phyloP scores from a whole-genome alignment of 2,888 invertebrate species.

The Melikaiella ostensackeni region DNA sequence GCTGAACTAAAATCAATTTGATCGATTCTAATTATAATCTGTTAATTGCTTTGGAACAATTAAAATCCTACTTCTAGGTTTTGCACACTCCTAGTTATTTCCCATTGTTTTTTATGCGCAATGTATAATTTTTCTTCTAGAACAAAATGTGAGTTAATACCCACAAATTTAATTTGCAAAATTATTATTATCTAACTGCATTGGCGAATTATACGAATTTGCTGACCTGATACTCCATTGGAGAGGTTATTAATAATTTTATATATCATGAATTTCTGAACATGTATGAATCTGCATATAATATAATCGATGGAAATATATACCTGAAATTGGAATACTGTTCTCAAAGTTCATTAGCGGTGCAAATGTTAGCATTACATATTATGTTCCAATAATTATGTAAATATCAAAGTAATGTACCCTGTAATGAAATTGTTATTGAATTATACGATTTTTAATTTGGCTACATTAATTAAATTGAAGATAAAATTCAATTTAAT shows the following conservation, averaged over 20 bases:
- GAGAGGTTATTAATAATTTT: neutral
- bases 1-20: too few relatives aligned
- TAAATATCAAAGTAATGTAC: neutral
- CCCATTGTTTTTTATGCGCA: too few relatives aligned
- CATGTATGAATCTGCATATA: neutral
- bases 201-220: neutral
- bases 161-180: neutral
- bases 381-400: slow-evolving; percentile 2
- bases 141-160: too few relatives aligned
- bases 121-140: too few relatives aligned
- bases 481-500: neutral
- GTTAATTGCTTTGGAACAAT: too few relatives aligned
- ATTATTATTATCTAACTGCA: neutral
- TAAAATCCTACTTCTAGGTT: too few relatives aligned
- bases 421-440: neutral
- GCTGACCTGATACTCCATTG: neutral
- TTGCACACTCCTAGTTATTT: too few relatives aligned
- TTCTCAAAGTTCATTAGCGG: slow-evolving; percentile 8
- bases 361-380: slow-evolving; percentile 1
- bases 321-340: neutral
- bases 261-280: neutral
- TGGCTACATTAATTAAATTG: neutral
- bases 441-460: neutral
- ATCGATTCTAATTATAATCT: too few relatives aligned
- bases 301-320: neutral